Evolutionary conservation across 2,113 vertebrate species (phyloP), one percentile per base, ranked within the genome.

Genomic region (Pantherophis guttatus): DNA sequence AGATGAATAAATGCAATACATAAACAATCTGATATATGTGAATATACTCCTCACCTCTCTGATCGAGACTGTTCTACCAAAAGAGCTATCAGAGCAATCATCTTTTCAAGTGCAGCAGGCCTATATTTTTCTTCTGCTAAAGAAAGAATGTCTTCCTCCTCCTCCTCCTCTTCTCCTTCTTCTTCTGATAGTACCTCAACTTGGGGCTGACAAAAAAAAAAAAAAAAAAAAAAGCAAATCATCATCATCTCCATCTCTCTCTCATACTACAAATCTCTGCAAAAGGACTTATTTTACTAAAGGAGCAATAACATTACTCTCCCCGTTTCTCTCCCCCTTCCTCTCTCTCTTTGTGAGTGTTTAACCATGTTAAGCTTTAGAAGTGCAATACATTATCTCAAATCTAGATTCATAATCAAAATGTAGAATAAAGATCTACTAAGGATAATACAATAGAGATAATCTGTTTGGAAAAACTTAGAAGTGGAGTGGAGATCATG

Each of bases 151-250:
- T 99, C 99, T 97, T 99, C 99, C 94, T 99, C 99, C 62, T 99
- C 99, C 0, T 99, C 99, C 86, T 99, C 99, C 92, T 99, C 99
- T 87, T 99, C 99, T 0, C 98, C 99, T 97, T 99, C 99, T 95
- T 99, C 99, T 97, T 99, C 99, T n/a, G 99, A 99, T 93, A 99
- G 97, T 23, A 99, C 99, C 98, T 99, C 99, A 96, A 99, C 99
- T 97, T 99, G 99, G 10, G 99, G 99, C 99, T 99, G 97, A 92
- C 13, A 91, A 39, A 15, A 23, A 44, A 39, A 11, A 19, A 55
- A 89, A 94, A 91, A 39, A 15, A 23, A 44, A 39, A 11, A 19
- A 55, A 89, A 94, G 17, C 55, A 57, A 57, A 57, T 57, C 17
- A 57, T 21, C 19, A 58, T 62, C 24, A 5, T 13, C 26, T 13